These are phyloP conservation scores for Aurelia aurita DNA, from an alignment of 30 jellyfish, hydroid and myxozoan species.

Conservation along the genomic window DNA sequence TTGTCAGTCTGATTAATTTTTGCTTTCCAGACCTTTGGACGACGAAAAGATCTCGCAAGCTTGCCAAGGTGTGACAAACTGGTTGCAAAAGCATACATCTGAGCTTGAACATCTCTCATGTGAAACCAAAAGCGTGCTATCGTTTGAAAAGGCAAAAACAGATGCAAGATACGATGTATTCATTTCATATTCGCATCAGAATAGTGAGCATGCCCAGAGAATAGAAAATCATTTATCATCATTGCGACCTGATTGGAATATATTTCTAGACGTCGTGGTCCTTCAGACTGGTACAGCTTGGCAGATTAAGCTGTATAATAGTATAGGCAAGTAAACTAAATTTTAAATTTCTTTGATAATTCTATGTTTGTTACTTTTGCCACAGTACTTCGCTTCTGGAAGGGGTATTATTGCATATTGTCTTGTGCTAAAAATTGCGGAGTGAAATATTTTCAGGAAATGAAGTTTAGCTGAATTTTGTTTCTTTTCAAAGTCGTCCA, in stretches of 20 bases:
- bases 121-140: constrained; percentile 1
- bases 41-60: constrained; percentile 41
- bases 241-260: constrained; percentile 59
- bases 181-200: constrained; percentile 68
- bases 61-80: constrained; percentile 32
- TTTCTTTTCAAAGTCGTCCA: no score
- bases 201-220: constrained; percentile 54
- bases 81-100: constrained; percentile 50
- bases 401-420: no score
- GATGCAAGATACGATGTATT: constrained; percentile 56
- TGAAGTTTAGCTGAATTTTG: no score
- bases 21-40: constrained; percentile 58
- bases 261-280: constrained; percentile 67
- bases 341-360: no score
- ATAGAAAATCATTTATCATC: constrained; percentile 10
- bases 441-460: no score
- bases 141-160: constrained; percentile 1
- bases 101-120: constrained; percentile 5
- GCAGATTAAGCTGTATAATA: constrained; percentile 68
- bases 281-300: constrained; percentile 68
- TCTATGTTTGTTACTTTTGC: no score
- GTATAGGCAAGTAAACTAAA: constrained; percentile 61
- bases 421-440: no score
- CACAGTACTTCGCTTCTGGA: no score
- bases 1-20: not conserved